These are phyloP conservation scores for Dioctria linearis DNA, from an alignment of 2,888 invertebrate genomes.

Conservation along the genomic window DNA sequence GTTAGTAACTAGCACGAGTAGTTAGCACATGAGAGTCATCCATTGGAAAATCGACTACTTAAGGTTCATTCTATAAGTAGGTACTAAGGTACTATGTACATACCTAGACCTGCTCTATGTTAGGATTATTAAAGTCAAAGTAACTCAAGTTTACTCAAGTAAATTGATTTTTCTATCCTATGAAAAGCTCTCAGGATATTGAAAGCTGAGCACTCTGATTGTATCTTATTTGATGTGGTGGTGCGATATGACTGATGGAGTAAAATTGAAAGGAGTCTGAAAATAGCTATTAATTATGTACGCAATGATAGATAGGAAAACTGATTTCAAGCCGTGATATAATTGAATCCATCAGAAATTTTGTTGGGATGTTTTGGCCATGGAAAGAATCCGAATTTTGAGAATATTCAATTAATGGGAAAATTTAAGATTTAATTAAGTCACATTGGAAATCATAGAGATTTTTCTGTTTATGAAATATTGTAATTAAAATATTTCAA, in stretches of 20 bases:
- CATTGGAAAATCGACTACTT: neutral
- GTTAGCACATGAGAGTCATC: neutral
- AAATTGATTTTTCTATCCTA: neutral
- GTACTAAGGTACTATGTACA: neutral
- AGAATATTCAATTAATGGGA: no score
- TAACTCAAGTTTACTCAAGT: neutral
- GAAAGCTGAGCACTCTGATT: neutral
- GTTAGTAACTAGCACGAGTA: neutral
- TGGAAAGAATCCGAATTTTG: no score
- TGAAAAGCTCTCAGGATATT: neutral
- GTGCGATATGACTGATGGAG: conserved; percentile 3
- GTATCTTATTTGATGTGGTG: conserved; percentile 6
- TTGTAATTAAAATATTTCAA: no score
- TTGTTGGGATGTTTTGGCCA: no score
- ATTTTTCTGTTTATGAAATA: no score
- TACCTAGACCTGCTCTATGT: neutral
- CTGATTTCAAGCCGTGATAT: no score
- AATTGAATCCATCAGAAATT: no score
- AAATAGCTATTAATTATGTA: neutral
- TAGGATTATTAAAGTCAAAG: neutral
- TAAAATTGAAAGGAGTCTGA: neutral
- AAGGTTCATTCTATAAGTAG: neutral
- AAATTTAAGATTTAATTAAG: no score
- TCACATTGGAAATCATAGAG: no score
- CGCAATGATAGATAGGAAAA: no score